A percentile compares a stretch with the other conserved stretches of the same genome.
Evolutionary conservation across 2,888 invertebrate genomes (phyloP).

Genomic region (Drosophila conformis): DNA sequence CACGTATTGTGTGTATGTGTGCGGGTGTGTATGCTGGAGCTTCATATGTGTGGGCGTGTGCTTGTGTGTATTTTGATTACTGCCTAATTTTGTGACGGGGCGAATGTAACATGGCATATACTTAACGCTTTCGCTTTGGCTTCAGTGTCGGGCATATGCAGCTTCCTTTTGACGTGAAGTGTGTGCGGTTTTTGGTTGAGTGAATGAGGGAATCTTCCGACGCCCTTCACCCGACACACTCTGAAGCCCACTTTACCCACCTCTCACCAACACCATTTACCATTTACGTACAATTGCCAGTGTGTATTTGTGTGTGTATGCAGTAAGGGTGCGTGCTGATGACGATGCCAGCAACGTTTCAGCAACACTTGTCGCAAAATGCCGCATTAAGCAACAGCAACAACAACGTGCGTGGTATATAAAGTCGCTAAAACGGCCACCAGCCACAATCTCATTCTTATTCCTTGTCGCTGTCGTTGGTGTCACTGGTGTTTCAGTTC

Average conservation of each 20-base stretch:
- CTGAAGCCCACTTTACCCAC: slow-evolving; percentile 11
- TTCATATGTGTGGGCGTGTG: slow-evolving; percentile 23
- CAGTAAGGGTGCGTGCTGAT: slow-evolving; percentile 60
- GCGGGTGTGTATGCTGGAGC: slow-evolving; percentile 1
- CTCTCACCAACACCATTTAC: slow-evolving; percentile 64
- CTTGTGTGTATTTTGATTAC: slow-evolving; percentile 73
- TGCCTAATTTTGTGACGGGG: slow-evolving; percentile 76
- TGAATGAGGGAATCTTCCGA: slow-evolving; percentile 65
- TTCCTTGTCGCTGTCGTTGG: slow-evolving; percentile 19
- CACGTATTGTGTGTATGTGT: slow-evolving; percentile 13
- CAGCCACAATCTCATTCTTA: slow-evolving; percentile 21
- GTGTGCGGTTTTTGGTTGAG: slow-evolving; percentile 69
- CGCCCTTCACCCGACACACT: slow-evolving; percentile 3
- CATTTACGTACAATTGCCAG: slow-evolving; percentile 73
- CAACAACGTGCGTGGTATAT: slow-evolving; percentile 73
- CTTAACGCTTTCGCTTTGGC: slow-evolving; percentile 61
- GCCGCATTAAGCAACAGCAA: slow-evolving; percentile 69
- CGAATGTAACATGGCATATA: slow-evolving; percentile 68
- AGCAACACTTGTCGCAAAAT: slow-evolving; percentile 78
- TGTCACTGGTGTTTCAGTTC: slow-evolving; percentile 15
- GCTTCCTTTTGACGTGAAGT: slow-evolving; percentile 67
- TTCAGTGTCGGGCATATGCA: slow-evolving; percentile 48
- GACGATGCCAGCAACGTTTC: slow-evolving; percentile 69
- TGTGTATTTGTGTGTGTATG: slow-evolving; percentile 21
- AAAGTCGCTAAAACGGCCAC: slow-evolving; percentile 61